A percentile compares a stretch with the other conserved stretches of the same genome.
phyloP scores from a whole-genome alignment of 2,113 vertebrate species.

The Planiliza haematocheilus region DNA sequence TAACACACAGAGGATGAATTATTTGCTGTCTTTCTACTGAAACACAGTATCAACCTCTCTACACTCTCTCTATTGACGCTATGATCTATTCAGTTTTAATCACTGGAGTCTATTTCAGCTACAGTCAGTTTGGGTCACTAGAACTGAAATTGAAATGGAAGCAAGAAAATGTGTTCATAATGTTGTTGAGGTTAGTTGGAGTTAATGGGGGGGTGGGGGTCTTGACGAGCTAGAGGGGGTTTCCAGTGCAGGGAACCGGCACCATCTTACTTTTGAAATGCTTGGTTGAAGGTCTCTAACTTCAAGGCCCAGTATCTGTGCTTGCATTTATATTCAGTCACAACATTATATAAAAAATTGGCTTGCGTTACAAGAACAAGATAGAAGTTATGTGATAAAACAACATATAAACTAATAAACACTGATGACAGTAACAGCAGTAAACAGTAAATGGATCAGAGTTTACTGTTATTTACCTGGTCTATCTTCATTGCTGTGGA shows the following conservation, averaged over 20 bases:
- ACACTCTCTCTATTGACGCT: constrained; percentile 25
- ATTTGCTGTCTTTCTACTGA: not conserved
- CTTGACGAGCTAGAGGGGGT: constrained; percentile 47
- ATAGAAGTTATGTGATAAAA: constrained; percentile 7
- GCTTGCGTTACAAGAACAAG: constrained; percentile 44
- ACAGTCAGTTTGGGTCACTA: constrained; percentile 61
- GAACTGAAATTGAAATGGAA: constrained; percentile 41
- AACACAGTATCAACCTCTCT: constrained; percentile 1
- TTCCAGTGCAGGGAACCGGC: constrained; percentile 47
- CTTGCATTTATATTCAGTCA: constrained; percentile 82
- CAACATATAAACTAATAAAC: not conserved
- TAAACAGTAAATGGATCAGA: not conserved
- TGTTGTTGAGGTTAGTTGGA: constrained; percentile 68
- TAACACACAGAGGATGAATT: constrained; percentile 15
- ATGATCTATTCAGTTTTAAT: constrained; percentile 40
- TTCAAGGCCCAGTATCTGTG: constrained; percentile 83
- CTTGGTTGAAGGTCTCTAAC: constrained; percentile 81
- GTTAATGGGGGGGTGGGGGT: constrained; percentile 61
- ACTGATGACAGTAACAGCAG: not conserved
- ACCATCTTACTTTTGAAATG: constrained; percentile 81
- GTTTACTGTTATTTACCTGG: constrained; percentile 85
- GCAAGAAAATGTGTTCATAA: constrained; percentile 8
- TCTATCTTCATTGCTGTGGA: constrained; percentile 96
- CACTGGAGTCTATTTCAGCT: constrained; percentile 53
- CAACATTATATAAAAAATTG: constrained; percentile 66